phyloP scores from a whole-genome alignment of 2,113 vertebrate species.

The Apodemus sylvaticus region DNA sequence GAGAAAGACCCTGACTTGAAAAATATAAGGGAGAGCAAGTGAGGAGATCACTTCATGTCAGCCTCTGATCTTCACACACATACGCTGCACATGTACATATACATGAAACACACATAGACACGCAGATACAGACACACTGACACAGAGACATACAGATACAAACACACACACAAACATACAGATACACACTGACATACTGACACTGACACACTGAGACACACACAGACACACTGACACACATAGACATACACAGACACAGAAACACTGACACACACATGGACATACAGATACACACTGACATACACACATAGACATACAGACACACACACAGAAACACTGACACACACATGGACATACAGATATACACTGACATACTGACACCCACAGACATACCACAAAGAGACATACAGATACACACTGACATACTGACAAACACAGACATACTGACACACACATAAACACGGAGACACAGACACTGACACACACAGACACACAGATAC shows the following conservation, averaged over 20 bases:
- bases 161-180: neutral
- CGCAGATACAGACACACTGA: neutral
- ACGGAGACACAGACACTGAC: neutral
- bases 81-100: neutral
- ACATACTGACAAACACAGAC: neutral
- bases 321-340: neutral
- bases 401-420: neutral
- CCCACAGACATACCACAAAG: neutral
- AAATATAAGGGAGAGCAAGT: neutral
- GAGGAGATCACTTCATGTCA: neutral
- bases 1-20: neutral
- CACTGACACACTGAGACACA: neutral
- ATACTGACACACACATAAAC: neutral
- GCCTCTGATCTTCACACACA: neutral
- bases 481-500: neutral
- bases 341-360: neutral
- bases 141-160: neutral
- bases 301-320: neutral
- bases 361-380: neutral
- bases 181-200: neutral
- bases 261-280: too few species aligned
- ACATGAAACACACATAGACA: neutral
- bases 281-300: too few species aligned
- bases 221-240: neutral
- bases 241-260: neutral